Evolutionary conservation across 2,797 vertebrate genomes (phyloP).

Genomic region (Gallinago nigripennis): DNA sequence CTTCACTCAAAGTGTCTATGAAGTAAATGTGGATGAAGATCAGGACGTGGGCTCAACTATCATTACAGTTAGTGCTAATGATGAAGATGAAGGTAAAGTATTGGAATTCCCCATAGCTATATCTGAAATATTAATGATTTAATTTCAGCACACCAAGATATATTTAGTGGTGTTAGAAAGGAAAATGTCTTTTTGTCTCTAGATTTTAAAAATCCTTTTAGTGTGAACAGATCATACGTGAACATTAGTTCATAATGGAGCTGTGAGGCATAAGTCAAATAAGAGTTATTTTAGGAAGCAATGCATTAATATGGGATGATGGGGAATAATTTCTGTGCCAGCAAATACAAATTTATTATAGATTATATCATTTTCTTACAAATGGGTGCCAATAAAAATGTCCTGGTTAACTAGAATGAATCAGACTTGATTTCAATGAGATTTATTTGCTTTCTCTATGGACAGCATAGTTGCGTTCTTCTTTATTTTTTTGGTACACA

Average conservation of each 20-base stretch:
- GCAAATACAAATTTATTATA: background rate
- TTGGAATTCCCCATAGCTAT: background rate
- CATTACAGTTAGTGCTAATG: conserved; percentile 85
- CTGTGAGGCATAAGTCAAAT: background rate
- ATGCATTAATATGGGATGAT: background rate
- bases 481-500: background rate
- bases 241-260: background rate
- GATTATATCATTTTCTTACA: background rate
- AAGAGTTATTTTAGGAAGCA: background rate
- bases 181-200: background rate
- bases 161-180: background rate
- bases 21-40: conserved; percentile 86
- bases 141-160: background rate
- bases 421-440: background rate
- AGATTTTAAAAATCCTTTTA: background rate
- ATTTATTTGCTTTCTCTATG: background rate
- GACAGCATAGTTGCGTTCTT: background rate
- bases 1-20: conserved; percentile 82
- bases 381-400: background rate
- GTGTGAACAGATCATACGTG: background rate
- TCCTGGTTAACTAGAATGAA: background rate
- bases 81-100: conserved; percentile 87
- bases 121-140: conserved; percentile 8
- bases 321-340: background rate
- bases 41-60: conserved; percentile 85